These are phyloP conservation scores for Phodopus roborovskii DNA, from an alignment of 2,113 vertebrate genomes.

Conservation along the genomic window DNA sequence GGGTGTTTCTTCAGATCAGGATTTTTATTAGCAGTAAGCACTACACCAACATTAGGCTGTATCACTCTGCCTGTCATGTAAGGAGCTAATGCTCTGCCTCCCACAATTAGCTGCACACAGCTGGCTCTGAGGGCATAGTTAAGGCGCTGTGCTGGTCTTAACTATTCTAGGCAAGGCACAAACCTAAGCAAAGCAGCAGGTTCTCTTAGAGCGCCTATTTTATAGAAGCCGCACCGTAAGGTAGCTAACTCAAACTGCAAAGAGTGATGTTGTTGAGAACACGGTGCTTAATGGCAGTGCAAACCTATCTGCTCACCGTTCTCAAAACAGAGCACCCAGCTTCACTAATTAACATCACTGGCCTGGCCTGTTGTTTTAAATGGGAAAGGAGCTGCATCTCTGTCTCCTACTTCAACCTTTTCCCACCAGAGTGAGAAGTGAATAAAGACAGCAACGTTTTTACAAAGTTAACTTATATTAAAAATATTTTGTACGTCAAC, in stretches of 20 bases:
- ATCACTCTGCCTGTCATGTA: background rate
- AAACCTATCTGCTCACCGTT: background rate
- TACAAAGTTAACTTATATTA: conserved; percentile 83
- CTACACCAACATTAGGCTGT: background rate
- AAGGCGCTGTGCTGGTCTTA: background rate
- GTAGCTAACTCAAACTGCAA: conserved; percentile 28
- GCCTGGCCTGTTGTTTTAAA: background rate
- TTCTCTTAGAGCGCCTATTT: conserved; percentile 36
- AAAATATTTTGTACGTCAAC: conserved; percentile 84
- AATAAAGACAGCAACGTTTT: conserved; percentile 78
- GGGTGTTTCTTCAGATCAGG: background rate
- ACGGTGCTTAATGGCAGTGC: background rate
- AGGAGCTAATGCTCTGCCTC: conserved; percentile 3
- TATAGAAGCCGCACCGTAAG: background rate
- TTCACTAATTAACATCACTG: background rate
- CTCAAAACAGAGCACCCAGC: conserved; percentile 20
- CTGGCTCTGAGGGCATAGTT: background rate
- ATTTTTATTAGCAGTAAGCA: conserved; percentile 34
- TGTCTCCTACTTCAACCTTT: conserved; percentile 36
- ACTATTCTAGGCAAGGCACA: background rate
- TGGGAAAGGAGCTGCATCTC: background rate
- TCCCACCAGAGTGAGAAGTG: conserved; percentile 57
- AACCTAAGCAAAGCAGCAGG: background rate
- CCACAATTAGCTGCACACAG: background rate
- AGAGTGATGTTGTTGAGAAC: background rate